Evolutionary conservation across 2,797 vertebrate species (phyloP).

Genomic region (Philypnodon macrostomus): DNA sequence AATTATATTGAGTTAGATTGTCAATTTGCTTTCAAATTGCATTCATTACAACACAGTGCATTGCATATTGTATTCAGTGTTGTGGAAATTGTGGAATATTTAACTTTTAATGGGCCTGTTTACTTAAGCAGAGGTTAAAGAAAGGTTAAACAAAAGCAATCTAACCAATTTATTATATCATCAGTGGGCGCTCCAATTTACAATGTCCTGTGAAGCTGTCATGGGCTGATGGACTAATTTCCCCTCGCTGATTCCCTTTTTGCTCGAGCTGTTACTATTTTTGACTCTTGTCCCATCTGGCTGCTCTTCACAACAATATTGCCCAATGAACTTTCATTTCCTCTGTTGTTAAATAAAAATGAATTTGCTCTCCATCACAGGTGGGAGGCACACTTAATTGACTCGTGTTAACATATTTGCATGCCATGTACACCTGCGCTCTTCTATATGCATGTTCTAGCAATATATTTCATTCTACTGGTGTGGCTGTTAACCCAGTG

Average conservation of each 20-base stretch:
- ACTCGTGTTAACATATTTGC: constrained; percentile 74
- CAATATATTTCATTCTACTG: constrained; percentile 49
- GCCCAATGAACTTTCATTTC: constrained; percentile 77
- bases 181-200: constrained; percentile 37
- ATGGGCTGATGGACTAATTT: constrained; percentile 67
- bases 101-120: constrained; percentile 40
- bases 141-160: constrained; percentile 62
- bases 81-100: constrained; percentile 13
- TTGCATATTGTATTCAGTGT: not conserved
- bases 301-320: constrained; percentile 69
- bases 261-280: constrained; percentile 65
- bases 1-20: not conserved
- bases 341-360: constrained; percentile 77
- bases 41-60: not conserved
- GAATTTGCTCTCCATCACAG: constrained; percentile 78
- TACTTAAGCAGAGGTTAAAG: constrained; percentile 50
- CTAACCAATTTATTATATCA: constrained; percentile 49
- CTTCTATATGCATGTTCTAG: constrained; percentile 61
- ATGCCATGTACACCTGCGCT: constrained; percentile 73
- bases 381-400: constrained; percentile 77
- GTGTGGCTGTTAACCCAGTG: constrained; percentile 52
- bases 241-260: constrained; percentile 37
- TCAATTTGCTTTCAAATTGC: not conserved
- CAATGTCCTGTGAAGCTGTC: constrained; percentile 61
- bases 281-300: constrained; percentile 78